These are phyloP conservation scores for Drosophila maculinotata DNA, from an alignment of 2,888 invertebrate species.

Conservation along the genomic window DNA sequence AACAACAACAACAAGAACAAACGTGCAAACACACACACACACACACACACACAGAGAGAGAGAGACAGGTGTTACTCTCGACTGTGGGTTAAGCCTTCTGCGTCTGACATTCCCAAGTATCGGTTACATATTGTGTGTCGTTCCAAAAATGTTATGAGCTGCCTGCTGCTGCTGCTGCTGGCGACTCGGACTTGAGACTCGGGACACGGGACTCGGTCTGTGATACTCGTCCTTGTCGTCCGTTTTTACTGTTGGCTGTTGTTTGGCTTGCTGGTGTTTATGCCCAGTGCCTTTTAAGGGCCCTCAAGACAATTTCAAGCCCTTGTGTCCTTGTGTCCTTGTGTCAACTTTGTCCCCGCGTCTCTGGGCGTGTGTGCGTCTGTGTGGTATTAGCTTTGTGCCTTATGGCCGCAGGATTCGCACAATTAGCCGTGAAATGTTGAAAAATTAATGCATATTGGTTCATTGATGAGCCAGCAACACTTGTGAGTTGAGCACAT, in stretches of 20 bases:
- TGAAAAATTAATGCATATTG: conserved; percentile 43
- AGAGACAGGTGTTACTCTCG: conserved; percentile 35
- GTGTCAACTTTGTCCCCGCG: neutral
- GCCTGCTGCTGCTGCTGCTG: too few relatives aligned
- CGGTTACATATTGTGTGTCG: conserved; percentile 68
- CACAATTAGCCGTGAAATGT: conserved; percentile 66
- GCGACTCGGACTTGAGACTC: too few relatives aligned
- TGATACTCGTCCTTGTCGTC: conserved; percentile 16
- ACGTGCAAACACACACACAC: neutral
- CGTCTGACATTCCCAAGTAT: conserved; percentile 74
- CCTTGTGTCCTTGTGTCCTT: conserved; percentile 14
- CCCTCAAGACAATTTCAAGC: conserved; percentile 42
- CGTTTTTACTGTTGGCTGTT: conserved; percentile 30
- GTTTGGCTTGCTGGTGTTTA: conserved; percentile 3
- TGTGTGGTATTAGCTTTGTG: conserved; percentile 27
- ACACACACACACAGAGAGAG: conserved; percentile 1
- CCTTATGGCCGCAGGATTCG: conserved; percentile 49
- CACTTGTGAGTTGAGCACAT: neutral
- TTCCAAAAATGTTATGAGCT: conserved; percentile 49
- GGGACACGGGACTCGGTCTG: conserved; percentile 25
- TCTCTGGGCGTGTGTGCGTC: conserved; percentile 1
- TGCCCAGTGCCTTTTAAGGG: conserved; percentile 16
- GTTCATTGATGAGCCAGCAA: conserved; percentile 28
- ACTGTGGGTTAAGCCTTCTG: conserved; percentile 38
- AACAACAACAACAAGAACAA: neutral